phyloP scores from a whole-genome alignment of 2,888 invertebrate species.

The Caenorhabditis sp. region DNA sequence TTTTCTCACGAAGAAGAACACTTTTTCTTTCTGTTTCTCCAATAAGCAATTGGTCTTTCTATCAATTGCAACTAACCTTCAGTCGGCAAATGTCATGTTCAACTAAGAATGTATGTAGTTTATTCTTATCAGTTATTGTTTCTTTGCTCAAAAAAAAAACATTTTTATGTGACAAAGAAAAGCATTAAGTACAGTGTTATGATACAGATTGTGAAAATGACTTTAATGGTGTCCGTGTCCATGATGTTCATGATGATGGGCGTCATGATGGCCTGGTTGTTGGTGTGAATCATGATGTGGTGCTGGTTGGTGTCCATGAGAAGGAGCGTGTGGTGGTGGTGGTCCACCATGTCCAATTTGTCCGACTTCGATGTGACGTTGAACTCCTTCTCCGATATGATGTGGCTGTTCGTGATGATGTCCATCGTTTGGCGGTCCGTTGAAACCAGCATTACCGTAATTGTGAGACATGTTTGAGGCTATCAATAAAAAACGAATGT shows the following conservation, averaged over 20 bases:
- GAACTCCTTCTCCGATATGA: not conserved
- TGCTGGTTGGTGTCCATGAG: not conserved
- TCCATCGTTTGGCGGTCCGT: slow-evolving; percentile 15
- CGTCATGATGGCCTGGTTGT: slow-evolving; percentile 10
- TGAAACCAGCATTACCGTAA: slow-evolving; percentile 37
- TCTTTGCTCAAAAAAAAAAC: not conserved
- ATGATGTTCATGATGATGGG: slow-evolving; percentile 2
- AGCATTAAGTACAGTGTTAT: not conserved
- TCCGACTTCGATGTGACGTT: not conserved
- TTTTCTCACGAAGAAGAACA: too few species aligned
- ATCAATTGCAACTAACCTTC: too few species aligned
- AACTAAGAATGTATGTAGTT: not conserved
- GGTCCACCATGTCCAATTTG: not conserved
- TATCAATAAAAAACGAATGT: slow-evolving; percentile 9
- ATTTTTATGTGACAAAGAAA: not conserved
- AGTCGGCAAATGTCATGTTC: too few species aligned
- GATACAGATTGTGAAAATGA: not conserved
- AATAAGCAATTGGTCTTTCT: too few species aligned
- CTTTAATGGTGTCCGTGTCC: not conserved
- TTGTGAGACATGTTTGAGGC: slow-evolving; percentile 19
- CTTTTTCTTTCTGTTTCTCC: too few species aligned
- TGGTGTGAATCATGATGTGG: not conserved
- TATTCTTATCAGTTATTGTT: not conserved
- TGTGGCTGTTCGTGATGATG: slow-evolving; percentile 5
- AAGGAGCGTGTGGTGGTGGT: not conserved